A percentile compares a stretch with the other conserved stretches of the same genome.
Evolutionary conservation across 2,888 invertebrate genomes (phyloP).

Genomic region (Toxonevra muliebris): DNA sequence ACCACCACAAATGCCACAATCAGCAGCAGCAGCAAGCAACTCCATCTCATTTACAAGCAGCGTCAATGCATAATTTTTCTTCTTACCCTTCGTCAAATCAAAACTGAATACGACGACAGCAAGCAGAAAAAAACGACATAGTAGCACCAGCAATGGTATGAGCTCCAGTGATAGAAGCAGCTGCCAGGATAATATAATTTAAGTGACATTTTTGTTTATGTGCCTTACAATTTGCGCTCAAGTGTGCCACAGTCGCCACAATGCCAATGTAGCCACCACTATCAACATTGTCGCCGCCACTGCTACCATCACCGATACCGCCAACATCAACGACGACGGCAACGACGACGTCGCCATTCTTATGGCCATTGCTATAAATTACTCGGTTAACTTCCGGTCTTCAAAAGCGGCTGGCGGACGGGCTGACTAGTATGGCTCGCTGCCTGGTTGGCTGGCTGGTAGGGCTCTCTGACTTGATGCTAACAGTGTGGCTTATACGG

Average conservation of each 20-base stretch:
- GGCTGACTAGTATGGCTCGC: background rate
- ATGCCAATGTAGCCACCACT: background rate
- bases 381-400: slow-evolving; percentile 35
- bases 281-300: slow-evolving; percentile 12
- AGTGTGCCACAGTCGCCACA: slow-evolving; percentile 12
- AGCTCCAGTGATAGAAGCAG: slow-evolving; percentile 8
- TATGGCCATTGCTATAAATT: slow-evolving; percentile 38
- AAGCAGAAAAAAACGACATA: background rate
- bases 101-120: background rate
- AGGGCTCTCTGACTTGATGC: too few relatives aligned
- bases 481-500: slow-evolving; percentile 13
- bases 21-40: too few relatives aligned
- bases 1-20: background rate
- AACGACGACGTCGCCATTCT: slow-evolving; percentile 18
- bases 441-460: too few relatives aligned
- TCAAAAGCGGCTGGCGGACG: background rate
- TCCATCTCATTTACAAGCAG: too few relatives aligned
- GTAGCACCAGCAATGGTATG: slow-evolving; percentile 9
- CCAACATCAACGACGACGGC: background rate
- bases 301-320: background rate
- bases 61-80: background rate
- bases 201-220: slow-evolving; percentile 52
- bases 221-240: slow-evolving; percentile 34
- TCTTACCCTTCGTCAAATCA: background rate
- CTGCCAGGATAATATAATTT: slow-evolving; percentile 58